Conservation (phyloP, 2,888 invertebrate genomes). For the Idaea straminata region DNA sequence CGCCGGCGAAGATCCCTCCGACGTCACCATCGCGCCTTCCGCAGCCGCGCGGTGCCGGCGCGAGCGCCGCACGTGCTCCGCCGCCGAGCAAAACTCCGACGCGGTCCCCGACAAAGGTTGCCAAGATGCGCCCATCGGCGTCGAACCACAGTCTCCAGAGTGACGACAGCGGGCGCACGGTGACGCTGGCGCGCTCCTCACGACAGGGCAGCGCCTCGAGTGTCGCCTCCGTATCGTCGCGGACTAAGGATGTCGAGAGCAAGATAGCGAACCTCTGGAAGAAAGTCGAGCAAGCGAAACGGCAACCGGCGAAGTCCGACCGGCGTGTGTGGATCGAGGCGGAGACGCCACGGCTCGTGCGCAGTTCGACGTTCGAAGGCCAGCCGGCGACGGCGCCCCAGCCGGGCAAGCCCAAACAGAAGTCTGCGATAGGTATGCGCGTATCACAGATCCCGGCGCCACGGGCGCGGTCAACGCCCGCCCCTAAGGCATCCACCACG, state of each 20-base stretch:
- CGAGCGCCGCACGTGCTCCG: slow-evolving; percentile 49
- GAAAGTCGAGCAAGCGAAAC: slow-evolving; percentile 85
- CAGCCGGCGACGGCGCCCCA: slow-evolving; percentile 60
- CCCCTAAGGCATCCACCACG: slow-evolving; percentile 41
- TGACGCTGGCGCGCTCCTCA: slow-evolving; percentile 58
- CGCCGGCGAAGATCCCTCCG: slow-evolving; percentile 52
- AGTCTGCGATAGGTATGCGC: slow-evolving; percentile 69
- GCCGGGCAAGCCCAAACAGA: slow-evolving; percentile 66
- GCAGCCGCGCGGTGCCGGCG: slow-evolving; percentile 52
- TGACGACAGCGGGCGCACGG: slow-evolving; percentile 71
- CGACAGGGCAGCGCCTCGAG: slow-evolving; percentile 75
- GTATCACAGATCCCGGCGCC: slow-evolving; percentile 71
- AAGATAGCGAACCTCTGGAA: slow-evolving; percentile 91
- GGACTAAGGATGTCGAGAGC: slow-evolving; percentile 85
- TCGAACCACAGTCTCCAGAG: slow-evolving; percentile 81
- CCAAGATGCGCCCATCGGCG: slow-evolving; percentile 69
- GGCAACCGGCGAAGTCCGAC: slow-evolving; percentile 79
- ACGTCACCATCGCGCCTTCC: slow-evolving; percentile 72
- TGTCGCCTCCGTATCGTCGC: slow-evolving; percentile 81
- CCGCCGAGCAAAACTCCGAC: slow-evolving; percentile 46
- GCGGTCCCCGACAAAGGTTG: slow-evolving; percentile 42
- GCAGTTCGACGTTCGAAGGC: slow-evolving; percentile 85
- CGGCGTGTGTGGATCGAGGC: slow-evolving; percentile 81
- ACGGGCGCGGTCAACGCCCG: slow-evolving; percentile 51
- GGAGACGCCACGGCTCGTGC: slow-evolving; percentile 70